Conservation (phyloP, 1,140 invertebrate species). For the Lepidurus apus region DNA sequence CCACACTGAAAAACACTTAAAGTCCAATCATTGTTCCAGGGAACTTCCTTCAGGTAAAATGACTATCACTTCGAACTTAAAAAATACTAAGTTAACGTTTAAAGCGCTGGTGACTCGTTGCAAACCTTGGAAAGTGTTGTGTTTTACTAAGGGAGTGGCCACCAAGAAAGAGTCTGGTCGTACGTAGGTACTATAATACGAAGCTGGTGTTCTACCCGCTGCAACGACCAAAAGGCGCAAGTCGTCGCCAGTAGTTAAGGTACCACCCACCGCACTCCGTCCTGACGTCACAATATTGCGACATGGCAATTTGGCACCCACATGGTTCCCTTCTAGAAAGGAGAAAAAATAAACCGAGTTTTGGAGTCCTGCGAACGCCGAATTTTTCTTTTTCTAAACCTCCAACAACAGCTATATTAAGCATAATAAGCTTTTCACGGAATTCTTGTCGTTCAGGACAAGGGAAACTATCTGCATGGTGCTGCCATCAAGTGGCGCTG, state of each 20-base stretch:
- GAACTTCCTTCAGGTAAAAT: background rate
- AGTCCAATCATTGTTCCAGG: background rate
- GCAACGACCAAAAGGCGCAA: constrained; percentile 8
- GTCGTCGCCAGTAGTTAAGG: background rate
- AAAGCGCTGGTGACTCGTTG: background rate
- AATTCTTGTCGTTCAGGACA: too few species aligned
- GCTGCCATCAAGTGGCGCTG: background rate
- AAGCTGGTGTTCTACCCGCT: background rate
- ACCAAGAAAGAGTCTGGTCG: background rate
- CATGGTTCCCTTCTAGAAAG: too few species aligned
- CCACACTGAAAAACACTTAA: background rate
- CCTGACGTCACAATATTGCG: background rate
- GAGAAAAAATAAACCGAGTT: too few species aligned
- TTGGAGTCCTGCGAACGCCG: too few species aligned
- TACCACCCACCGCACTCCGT: background rate
- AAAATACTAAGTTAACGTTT: background rate
- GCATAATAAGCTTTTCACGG: too few species aligned
- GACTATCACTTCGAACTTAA: background rate
- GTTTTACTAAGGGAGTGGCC: constrained; percentile 21
- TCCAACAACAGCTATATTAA: too few species aligned
- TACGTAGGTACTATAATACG: background rate
- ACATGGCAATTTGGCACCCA: background rate
- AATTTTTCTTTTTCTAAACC: too few species aligned
- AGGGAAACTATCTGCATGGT: background rate
- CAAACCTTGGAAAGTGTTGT: constrained; percentile 14